Evolutionary conservation across 2,888 invertebrate genomes (phyloP), one percentile per base, ranked within the genome.

Genomic region (Rosalia funebris): DNA sequence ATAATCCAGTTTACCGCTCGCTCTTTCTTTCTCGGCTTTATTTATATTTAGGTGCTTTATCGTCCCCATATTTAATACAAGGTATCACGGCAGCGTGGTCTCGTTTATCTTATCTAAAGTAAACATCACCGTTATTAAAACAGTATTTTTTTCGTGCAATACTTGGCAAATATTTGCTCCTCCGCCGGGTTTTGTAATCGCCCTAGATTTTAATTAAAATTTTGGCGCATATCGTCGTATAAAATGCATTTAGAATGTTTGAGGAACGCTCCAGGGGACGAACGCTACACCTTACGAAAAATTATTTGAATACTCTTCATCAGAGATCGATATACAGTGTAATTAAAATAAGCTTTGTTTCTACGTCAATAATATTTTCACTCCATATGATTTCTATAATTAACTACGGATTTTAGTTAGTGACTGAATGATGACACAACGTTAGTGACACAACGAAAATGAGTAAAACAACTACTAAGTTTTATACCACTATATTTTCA

Each of bases 41-140:
- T 48, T 48, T 48, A 36, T 48, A 48, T 48, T 48, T 48, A 48
- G 36, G 52, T 31, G 41, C 52, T 39, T 53, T 53, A 52, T 53
- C 58, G 17, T 63, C 57, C 52, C 37, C 57, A 60, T 57, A 55
- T 62, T 62, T 52, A 65, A 65, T 57, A 60, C 41, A 39, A 47
- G 48, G 55, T 62, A 57, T 60, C 57, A 46, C 55, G 53, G 57
- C 62, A 56, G 53, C 57, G 52, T 46, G 62, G 46, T 57, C 53
- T 45, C 45, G 55, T 47, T 61, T 67, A 67, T 67, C 66, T 67
- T 64, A 67, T 67, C 66, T 60, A 56, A 56, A 46, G 54, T 37
- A 67, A 67, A 67, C 66, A 67, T 45, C 31, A 31, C 44, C 64
- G 60, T 67, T 64, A 67, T 64, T 67, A 62, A 62, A 67, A 57